Conservation (phyloP, 2,797 vertebrate genomes). For the Sebastes cheni region DNA sequence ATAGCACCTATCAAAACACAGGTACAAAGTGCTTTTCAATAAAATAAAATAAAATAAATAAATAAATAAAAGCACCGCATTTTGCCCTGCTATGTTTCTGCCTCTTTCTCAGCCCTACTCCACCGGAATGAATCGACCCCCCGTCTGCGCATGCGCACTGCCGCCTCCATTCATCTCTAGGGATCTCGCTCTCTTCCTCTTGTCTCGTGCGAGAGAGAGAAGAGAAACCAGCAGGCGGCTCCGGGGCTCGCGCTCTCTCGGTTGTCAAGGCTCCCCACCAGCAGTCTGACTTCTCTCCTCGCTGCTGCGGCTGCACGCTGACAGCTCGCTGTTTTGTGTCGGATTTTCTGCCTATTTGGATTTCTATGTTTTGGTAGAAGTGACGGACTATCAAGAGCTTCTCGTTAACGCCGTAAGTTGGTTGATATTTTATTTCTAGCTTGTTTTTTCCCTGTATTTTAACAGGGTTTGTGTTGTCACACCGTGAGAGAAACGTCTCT, state of each 20-base stretch:
- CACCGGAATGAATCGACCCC: conserved; percentile 59
- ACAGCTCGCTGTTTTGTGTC: conserved; percentile 25
- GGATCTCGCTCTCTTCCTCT: conserved; percentile 20
- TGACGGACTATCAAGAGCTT: conserved; percentile 8
- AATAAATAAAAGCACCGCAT: neutral
- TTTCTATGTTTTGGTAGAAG: conserved; percentile 9
- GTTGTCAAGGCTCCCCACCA: conserved; percentile 36
- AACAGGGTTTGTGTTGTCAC: neutral
- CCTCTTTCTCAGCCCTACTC: conserved; percentile 25
- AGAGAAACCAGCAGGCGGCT: conserved; percentile 71
- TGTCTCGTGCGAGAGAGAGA: conserved; percentile 53
- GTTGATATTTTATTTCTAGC: neutral
- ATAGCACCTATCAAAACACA: no score
- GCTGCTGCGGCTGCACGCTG: conserved; percentile 35
- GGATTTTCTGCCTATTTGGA: conserved; percentile 31
- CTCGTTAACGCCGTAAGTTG: conserved; percentile 50
- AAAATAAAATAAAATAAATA: neutral
- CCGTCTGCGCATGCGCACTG: conserved; percentile 72
- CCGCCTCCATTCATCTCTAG: conserved; percentile 43
- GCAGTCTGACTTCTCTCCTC: conserved; percentile 40
- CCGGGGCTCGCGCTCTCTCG: neutral
- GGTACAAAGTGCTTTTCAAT: no score
- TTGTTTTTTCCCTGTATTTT: neutral
- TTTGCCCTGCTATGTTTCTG: neutral
- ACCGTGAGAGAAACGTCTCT: neutral